These are phyloP conservation scores for Trogon melanurus DNA, from an alignment of 2,113 vertebrate species.

Conservation along the genomic window DNA sequence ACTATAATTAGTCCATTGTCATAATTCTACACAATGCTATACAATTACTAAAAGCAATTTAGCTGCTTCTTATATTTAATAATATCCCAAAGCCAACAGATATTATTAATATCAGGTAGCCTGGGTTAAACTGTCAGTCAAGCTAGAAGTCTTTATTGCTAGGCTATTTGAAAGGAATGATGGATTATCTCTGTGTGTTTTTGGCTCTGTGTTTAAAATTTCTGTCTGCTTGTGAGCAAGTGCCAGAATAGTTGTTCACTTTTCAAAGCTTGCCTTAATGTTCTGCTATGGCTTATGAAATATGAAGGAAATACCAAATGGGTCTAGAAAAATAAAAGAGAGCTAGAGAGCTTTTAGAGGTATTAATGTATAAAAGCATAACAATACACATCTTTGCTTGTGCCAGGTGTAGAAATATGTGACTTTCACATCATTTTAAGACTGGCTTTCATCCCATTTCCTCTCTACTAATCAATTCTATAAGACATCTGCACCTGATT, in stretches of 20 bases:
- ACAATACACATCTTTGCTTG: background rate
- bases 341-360: background rate
- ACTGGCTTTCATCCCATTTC: background rate
- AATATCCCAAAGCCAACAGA: background rate
- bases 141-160: background rate
- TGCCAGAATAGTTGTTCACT: background rate
- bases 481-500: background rate
- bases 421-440: background rate
- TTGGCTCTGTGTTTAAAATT: background rate
- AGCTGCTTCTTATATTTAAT: background rate
- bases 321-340: background rate
- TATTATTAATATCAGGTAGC: background rate
- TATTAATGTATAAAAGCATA: background rate
- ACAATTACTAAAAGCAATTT: background rate
- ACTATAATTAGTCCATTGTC: background rate
- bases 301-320: background rate
- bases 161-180: background rate
- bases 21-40: background rate
- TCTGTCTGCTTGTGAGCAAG: background rate
- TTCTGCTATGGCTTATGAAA: background rate
- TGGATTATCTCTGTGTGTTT: background rate
- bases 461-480: background rate
- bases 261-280: background rate
- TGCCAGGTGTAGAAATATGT: background rate
- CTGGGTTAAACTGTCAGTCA: background rate